phyloP scores from a whole-genome alignment of 2,888 invertebrate species.

The Drosophila testacea region DNA sequence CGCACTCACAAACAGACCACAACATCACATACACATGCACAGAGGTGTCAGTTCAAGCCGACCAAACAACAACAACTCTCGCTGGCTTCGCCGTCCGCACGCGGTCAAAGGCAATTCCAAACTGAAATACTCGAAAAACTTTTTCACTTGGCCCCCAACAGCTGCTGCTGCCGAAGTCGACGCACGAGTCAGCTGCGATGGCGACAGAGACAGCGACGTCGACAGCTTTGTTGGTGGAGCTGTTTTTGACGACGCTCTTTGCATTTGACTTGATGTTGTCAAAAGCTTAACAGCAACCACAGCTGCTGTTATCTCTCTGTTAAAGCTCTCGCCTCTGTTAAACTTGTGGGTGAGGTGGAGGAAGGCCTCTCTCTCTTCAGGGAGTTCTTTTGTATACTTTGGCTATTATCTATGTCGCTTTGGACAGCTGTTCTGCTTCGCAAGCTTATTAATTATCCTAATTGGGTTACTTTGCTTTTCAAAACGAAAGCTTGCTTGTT shows the following conservation, averaged over 20 bases:
- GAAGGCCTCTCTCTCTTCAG: background rate
- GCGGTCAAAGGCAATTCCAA: conserved; percentile 75
- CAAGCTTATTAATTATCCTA: conserved; percentile 48
- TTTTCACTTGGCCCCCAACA: conserved; percentile 56
- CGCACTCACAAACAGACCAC: conserved; percentile 25
- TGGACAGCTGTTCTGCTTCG: conserved; percentile 45
- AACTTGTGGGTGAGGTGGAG: conserved; percentile 34
- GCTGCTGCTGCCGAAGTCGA: conserved; percentile 37
- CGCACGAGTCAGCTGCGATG: conserved; percentile 46
- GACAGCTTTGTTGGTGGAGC: conserved; percentile 32
- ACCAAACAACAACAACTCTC: conserved; percentile 57
- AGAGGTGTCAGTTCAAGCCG: conserved; percentile 54
- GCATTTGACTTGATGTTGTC: conserved; percentile 49
- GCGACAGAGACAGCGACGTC: conserved; percentile 5
- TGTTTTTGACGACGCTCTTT: conserved; percentile 46
- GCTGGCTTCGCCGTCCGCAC: conserved; percentile 70
- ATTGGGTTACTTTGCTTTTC: conserved; percentile 34
- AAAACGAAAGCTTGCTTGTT: conserved; percentile 30
- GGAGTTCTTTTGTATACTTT: conserved; percentile 29
- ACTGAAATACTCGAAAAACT: conserved; percentile 72
- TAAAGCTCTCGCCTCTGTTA: conserved; percentile 53
- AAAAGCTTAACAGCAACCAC: conserved; percentile 52
- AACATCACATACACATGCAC: conserved; percentile 37
- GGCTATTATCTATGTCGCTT: conserved; percentile 20
- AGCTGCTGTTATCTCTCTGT: conserved; percentile 49